Evolutionary conservation across 2,113 vertebrate genomes (phyloP), one percentile per base, ranked within the genome.

Genomic region (Chaenocephalus aceratus): DNA sequence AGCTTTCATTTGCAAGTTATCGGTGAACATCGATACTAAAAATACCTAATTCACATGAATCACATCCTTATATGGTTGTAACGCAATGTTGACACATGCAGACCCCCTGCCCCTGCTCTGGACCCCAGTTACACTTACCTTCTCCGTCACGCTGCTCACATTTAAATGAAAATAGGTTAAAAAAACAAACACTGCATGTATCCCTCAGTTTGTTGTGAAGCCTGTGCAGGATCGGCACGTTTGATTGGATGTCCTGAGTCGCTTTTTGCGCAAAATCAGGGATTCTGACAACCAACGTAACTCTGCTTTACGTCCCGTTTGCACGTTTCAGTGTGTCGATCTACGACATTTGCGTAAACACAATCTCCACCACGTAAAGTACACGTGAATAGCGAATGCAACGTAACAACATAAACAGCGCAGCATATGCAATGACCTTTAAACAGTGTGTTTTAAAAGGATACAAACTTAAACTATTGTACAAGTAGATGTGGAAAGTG

Each of bases 11-110:
- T 61, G 45, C 52, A 44, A 23, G 48, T 84, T 68, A 62, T 56
- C 54, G 30, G 34, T 26, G 23, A 63, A 53, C 41, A 56, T 63
- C 53, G 62, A 68, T 70, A n/a, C 51, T 16, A n/a, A 66, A 10
- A 46, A 49, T 59, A 75, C 34, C 67, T 34, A 3, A 41, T 85
- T 80, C 52, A 76, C 21, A 21, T 21, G 21, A 21, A 21, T 21
- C 21, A 21, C 59, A 65, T 23, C 88, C 92, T 86, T 94, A 90
- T 91, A 90, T 87, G 92, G 90, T 79, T 81, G 70, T 51, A 36
- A 12, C 8, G 4, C 15, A 15, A 58, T 4, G 71, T 66, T 34
- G 44, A 66, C 78, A 69, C 44, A 66, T 46, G 23, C 11, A 51
- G 46, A 57, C 36, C 71, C 71, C 23, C 4, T 14, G 34, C 16